Evolutionary conservation across 1,140 invertebrate genomes (phyloP).

Genomic region (Pectinophora gossypiella): DNA sequence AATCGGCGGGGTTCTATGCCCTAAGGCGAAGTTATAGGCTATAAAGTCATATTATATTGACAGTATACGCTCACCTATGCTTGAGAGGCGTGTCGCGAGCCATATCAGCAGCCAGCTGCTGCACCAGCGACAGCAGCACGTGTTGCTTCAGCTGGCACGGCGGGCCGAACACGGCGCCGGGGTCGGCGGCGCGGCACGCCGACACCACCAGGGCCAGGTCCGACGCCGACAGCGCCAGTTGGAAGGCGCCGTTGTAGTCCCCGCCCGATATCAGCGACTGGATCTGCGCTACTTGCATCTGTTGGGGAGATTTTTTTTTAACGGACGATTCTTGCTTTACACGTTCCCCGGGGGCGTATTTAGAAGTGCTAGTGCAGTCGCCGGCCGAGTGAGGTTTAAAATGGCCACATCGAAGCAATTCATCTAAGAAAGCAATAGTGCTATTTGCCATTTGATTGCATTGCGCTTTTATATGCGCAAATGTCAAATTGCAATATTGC

Average conservation of each 20-base stretch:
- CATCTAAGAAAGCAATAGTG: too few relatives aligned
- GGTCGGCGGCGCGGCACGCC: slow-evolving; percentile 88
- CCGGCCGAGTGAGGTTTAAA: too few relatives aligned
- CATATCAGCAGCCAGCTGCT: slow-evolving; percentile 93
- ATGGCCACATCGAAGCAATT: too few relatives aligned
- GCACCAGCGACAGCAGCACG: slow-evolving; percentile 92
- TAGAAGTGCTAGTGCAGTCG: too few relatives aligned
- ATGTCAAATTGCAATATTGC: too few relatives aligned
- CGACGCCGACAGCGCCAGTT: slow-evolving; percentile 90
- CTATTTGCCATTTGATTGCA: too few relatives aligned
- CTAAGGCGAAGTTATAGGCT: too few relatives aligned
- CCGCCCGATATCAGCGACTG: slow-evolving; percentile 83
- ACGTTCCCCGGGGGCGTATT: too few relatives aligned
- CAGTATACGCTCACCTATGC: slow-evolving; percentile 85
- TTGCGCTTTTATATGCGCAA: too few relatives aligned
- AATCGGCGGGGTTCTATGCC: too few relatives aligned
- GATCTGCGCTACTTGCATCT: slow-evolving; percentile 81
- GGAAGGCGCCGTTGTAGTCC: slow-evolving; percentile 90
- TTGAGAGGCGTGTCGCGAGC: slow-evolving; percentile 90
- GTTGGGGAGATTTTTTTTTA: neutral
- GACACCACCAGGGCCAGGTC: slow-evolving; percentile 90
- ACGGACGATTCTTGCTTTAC: too few relatives aligned
- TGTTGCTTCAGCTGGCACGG: slow-evolving; percentile 87
- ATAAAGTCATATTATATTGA: too few relatives aligned
- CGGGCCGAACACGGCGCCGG: slow-evolving; percentile 83